Percentiles rank a stretch among this genome's conserved stretches.
Conservation (phyloP, 1,140 invertebrate species). For the Formica selysi region DNA sequence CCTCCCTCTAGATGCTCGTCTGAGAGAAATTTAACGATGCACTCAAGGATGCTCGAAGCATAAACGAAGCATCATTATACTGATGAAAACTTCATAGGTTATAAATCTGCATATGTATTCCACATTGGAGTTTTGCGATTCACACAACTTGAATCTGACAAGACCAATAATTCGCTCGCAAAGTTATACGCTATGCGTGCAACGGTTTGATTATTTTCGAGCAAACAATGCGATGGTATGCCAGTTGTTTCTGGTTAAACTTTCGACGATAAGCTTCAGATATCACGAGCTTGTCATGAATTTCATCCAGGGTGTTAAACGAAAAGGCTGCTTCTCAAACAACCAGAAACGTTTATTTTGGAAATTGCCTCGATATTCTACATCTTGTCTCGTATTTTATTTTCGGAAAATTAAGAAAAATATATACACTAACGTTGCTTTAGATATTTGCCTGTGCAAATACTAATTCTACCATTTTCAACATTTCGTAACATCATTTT, state of each 20-base stretch:
- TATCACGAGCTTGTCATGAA: constrained; percentile 46
- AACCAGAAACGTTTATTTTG: constrained; percentile 1
- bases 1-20: not conserved
- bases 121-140: constrained; percentile 20
- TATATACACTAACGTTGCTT: not conserved
- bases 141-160: constrained; percentile 36
- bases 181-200: not conserved
- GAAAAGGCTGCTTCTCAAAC: not conserved
- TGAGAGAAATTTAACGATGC: constrained; percentile 43
- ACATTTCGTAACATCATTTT: not conserved
- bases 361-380: not conserved
- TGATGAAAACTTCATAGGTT: constrained; percentile 14
- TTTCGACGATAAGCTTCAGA: constrained; percentile 54
- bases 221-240: constrained; percentile 4
- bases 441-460: not conserved
- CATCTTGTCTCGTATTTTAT: constrained; percentile 1
- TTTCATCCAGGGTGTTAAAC: not conserved
- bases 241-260: constrained; percentile 45
- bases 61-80: constrained; percentile 7
- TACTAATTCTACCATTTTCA: not conserved
- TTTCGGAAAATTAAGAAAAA: not conserved
- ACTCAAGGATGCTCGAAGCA: not conserved
- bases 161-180: constrained; percentile 62
- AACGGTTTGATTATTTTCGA: constrained; percentile 63
- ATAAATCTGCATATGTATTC: constrained; percentile 18